Evolutionary conservation across 2,113 vertebrate species (phyloP), one percentile per base, ranked within the genome.

Genomic region (Etheostoma spectabile): DNA sequence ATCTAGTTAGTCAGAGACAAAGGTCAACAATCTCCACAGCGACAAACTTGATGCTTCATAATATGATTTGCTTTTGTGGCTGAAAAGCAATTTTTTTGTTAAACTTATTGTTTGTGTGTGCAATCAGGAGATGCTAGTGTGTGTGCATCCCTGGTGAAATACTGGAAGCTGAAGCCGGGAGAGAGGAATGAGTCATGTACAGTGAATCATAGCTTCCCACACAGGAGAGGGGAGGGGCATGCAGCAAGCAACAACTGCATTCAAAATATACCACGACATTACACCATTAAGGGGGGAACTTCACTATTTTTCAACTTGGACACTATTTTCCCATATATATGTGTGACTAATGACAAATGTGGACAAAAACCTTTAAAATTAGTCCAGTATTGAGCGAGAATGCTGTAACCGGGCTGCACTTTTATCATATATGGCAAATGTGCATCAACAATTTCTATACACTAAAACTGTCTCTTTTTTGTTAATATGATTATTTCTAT

Each of bases 201-300:
- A 71, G 88, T 94, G 93, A 95, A 92, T 96, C 94, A 94, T 67
- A 84, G 77, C 88, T 92, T 89, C 93, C 94, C 91, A 94, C 91
- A 55, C 92, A 92, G 69, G 77, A 86, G 74, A 85, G 60, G 76
- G 86, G 80, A 91, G 78, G 79, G 15, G 82, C 85, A 85, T 86
- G 84, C 79, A 80, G 76, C 74, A 76, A 80, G 70, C 84, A 81
- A 76, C 48, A 59, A 70, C 79, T 84, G 77, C 66, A 77, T 24
- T 65, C 52, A 71, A 72, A 80, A 63, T 21, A 42, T 38, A 38
- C 38, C 46, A 71, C 59, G 69, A 70, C 56, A 73, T 64, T 68
- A 71, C 84, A 74, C 65, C 61, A 56, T 85, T 46, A 42, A 11
- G 38, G 38, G 38, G 10, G 38, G 38, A 42, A 42, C 38, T 42